Evolutionary conservation across 2,797 vertebrate genomes (phyloP).

Genomic region (Nothura maculosa): DNA sequence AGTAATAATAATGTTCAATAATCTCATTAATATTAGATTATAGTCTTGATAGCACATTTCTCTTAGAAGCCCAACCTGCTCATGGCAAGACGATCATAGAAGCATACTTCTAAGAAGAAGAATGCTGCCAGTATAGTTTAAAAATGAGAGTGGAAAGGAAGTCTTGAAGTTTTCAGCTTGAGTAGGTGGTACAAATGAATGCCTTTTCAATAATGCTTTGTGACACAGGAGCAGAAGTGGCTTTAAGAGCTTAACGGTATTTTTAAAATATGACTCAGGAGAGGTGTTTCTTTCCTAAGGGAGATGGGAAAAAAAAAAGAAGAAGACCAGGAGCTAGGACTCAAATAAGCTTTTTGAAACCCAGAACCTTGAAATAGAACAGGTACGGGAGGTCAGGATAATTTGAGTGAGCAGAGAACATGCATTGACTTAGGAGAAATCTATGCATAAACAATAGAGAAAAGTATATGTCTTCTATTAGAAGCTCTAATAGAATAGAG

Average conservation of each 20-base stretch:
- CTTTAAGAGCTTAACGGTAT: conserved; percentile 35
- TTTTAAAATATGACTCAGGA: conserved; percentile 49
- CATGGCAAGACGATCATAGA: not conserved
- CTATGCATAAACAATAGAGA: not conserved
- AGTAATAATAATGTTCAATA: not conserved
- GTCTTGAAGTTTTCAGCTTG: conserved; percentile 25
- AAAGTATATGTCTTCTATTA: not conserved
- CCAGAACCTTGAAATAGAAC: conserved; percentile 58
- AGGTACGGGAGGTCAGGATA: conserved; percentile 62
- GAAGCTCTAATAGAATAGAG: too few species aligned
- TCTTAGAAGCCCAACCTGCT: not conserved
- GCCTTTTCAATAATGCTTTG: conserved; percentile 61
- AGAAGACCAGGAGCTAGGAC: not conserved
- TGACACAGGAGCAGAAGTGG: conserved; percentile 42
- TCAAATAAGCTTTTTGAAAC: conserved; percentile 46
- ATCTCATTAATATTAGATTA: not conserved
- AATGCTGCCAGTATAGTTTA: not conserved
- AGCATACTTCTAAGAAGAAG: conserved; percentile 23
- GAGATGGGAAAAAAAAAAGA: not conserved
- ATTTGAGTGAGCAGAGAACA: conserved; percentile 40
- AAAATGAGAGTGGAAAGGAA: conserved; percentile 26
- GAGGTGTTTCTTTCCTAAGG: conserved; percentile 47
- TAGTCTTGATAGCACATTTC: not conserved
- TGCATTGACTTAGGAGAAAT: conserved; percentile 35
- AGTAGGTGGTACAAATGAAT: conserved; percentile 59